Evolutionary conservation across 1,140 invertebrate genomes (phyloP), one percentile per base, ranked within the genome.

Genomic region (Hycleus phaleratus): DNA sequence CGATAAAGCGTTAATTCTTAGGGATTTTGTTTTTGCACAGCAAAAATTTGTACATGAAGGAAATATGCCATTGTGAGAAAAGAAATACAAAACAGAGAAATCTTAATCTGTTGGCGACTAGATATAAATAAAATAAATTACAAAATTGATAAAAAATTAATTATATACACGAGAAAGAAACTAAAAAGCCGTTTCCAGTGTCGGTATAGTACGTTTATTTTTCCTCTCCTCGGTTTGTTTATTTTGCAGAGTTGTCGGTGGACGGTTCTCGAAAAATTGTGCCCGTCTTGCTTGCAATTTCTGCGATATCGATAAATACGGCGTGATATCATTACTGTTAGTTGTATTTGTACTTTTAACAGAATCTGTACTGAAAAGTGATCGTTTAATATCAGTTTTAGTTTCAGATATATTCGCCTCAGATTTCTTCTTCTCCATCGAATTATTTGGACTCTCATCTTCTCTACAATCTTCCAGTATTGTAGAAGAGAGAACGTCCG

Each of bases 401-500:
- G 4, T 43, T 54, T 39, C 42, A 39, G 42, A 39, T 49, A 47
- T 44, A 59, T 48, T 39, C 53, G 38, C 32, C 56, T 12, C 18
- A 18, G 32, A 57, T 47, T 72, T 71, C 62, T 66, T 64, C 67
- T 73, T 78, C 66, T 77, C 77, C 43, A 68, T 72, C n/a, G 77
- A 78, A 65, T 76, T 78, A 58, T 75, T 77, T 3, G 75, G 75
- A 61, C 71, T 42, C 60, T 87, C 84, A 66, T 87, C 85, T 76
- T 87, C 86, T 63, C 82, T 83, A 67, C 83, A 82, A 63, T 82
- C 90, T 77, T 93, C 90, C n/a, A 84, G 83, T 70, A 93, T 93
- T 46, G 88, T 88, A 5, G 87, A 88, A 9, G 88, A 89, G 59
- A 92, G 80, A 12, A 91, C 88, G 66, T 91, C 86, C 7, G 85